phyloP scores from a whole-genome alignment of 2,888 invertebrate species.

The Drosophila kanekoi region DNA sequence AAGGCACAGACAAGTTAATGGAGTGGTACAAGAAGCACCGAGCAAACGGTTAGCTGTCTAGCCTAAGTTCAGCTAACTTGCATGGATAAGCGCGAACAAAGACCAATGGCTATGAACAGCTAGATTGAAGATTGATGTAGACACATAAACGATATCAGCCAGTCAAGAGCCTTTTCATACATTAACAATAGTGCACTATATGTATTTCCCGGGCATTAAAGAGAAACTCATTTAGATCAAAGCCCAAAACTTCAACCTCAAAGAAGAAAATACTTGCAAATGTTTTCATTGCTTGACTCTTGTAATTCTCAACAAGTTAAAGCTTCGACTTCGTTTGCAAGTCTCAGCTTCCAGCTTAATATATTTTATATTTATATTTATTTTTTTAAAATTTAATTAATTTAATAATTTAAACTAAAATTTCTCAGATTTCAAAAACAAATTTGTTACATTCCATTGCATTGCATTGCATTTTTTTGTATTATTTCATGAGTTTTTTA shows the following conservation, averaged over 20 bases:
- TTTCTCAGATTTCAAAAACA: slow-evolving; percentile 1
- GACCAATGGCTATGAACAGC: slow-evolving; percentile 43
- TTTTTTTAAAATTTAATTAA: too few species aligned
- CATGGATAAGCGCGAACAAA: slow-evolving; percentile 40
- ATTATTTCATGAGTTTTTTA: too few species aligned
- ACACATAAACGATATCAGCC: not conserved
- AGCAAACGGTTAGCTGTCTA: slow-evolving; percentile 38
- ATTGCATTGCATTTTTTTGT: not conserved
- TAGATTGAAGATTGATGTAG: slow-evolving; percentile 24
- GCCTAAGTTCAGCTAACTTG: slow-evolving; percentile 45
- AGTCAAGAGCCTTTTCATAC: not conserved
- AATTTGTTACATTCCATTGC: not conserved
- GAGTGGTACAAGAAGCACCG: slow-evolving; percentile 63
- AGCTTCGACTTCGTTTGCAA: too few species aligned
- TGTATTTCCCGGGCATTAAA: not conserved
- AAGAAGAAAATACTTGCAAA: not conserved
- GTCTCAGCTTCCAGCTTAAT: too few species aligned
- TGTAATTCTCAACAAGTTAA: too few species aligned
- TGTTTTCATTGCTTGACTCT: not conserved
- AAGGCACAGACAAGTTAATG: slow-evolving; percentile 75
- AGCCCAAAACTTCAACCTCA: not conserved
- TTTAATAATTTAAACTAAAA: not conserved
- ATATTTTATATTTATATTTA: too few species aligned
- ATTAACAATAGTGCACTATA: not conserved
- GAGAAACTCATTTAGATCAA: not conserved